Conservation (phyloP, 2,797 vertebrate species). For the Galagoides demidoff region DNA sequence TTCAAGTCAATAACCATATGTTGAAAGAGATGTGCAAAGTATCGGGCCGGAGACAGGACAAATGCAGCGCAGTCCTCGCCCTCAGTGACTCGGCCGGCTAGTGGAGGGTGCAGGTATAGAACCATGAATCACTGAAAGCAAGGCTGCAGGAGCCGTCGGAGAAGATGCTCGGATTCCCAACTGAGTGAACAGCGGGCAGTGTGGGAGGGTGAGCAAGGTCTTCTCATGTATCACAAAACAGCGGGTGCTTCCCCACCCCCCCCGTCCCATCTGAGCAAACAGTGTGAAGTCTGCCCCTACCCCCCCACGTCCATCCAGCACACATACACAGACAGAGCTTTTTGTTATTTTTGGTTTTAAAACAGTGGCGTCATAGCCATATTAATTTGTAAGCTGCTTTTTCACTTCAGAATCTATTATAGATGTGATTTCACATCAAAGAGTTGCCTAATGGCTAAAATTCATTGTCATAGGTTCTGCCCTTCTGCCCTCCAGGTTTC, state of each 20-base stretch:
- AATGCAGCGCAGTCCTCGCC: background rate
- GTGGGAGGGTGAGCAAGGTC: background rate
- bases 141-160: background rate
- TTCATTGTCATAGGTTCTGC: background rate
- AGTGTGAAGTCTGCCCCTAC: no score
- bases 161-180: slow-evolving; percentile 44
- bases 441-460: background rate
- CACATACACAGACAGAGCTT: background rate
- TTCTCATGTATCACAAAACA: slow-evolving; percentile 27
- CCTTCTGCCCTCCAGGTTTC: background rate
- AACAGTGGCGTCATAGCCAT: background rate
- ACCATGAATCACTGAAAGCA: slow-evolving; percentile 43
- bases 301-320: background rate
- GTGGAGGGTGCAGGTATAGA: background rate
- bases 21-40: background rate
- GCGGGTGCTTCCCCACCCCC: background rate
- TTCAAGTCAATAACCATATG: background rate
- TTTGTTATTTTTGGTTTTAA: background rate
- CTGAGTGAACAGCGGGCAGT: slow-evolving; percentile 37
- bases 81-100: background rate
- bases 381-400: slow-evolving; percentile 1
- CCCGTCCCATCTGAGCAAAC: background rate
- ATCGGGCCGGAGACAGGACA: background rate
- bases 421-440: background rate
- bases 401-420: slow-evolving; percentile 2